Evolutionary conservation across 2,888 invertebrate genomes (phyloP).

Genomic region (Drosophila heteroneura): DNA sequence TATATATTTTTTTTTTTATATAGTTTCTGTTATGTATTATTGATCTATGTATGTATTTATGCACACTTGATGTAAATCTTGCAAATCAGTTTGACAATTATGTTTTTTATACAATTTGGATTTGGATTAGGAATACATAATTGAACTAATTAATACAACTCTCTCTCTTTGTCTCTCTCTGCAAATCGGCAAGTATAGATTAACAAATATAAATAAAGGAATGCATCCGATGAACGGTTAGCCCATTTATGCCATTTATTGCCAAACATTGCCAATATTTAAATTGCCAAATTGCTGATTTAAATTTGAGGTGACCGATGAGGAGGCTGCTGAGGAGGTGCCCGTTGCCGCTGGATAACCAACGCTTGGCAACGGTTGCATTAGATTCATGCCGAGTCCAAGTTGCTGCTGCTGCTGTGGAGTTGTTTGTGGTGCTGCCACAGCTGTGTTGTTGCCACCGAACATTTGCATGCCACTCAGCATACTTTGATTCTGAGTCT

Average conservation of each 20-base stretch:
- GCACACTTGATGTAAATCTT: constrained; percentile 1
- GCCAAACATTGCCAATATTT: constrained; percentile 86
- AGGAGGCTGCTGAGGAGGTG: constrained; percentile 51
- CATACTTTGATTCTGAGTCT: constrained; percentile 80
- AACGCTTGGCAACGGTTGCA: constrained; percentile 63
- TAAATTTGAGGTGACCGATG: constrained; percentile 80
- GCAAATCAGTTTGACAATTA: constrained; percentile 19
- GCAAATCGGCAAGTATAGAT: constrained; percentile 54
- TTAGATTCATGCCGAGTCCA: constrained; percentile 66
- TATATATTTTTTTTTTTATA: constrained; percentile 9
- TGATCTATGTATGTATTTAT: constrained; percentile 20
- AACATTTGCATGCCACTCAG: constrained; percentile 70
- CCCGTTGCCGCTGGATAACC: constrained; percentile 55
- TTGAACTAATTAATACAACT: constrained; percentile 68
- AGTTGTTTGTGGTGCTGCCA: constrained; percentile 25
- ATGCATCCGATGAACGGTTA: constrained; percentile 31
- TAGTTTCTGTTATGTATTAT: constrained; percentile 29
- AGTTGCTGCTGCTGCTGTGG: constrained; percentile 59
- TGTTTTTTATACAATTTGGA: constrained; percentile 42
- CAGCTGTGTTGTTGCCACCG: constrained; percentile 46
- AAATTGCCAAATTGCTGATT: constrained; percentile 85
- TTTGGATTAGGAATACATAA: constrained; percentile 47
- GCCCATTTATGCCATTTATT: constrained; percentile 76
- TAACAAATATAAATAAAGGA: constrained; percentile 47
- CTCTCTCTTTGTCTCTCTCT: constrained; percentile 1